Percentiles rank a stretch among this genome's conserved stretches.
Conservation (phyloP, 2,113 vertebrate species). For the Neomonachus schauinslandi region DNA sequence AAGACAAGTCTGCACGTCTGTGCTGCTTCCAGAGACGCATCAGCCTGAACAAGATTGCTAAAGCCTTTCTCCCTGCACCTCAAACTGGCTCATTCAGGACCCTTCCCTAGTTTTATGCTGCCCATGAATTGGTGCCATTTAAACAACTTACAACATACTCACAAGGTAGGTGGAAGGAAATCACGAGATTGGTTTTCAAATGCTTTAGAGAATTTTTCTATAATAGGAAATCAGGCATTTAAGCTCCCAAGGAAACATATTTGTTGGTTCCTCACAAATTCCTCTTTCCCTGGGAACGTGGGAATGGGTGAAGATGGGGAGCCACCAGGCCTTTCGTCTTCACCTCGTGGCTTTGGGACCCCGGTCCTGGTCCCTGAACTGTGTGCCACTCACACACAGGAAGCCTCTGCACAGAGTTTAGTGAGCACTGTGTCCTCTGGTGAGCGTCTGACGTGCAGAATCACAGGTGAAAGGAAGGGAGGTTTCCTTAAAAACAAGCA, state of each 20-base stretch:
- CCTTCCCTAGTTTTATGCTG: neutral
- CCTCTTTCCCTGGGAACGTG: neutral
- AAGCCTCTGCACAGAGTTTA: rapidly evolving
- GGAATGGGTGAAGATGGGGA: rapidly evolving
- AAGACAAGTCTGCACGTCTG: rapidly evolving
- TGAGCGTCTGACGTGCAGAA: neutral
- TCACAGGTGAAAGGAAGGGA: neutral
- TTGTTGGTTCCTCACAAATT: neutral
- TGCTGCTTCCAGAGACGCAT: too few relatives aligned
- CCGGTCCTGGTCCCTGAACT: neutral
- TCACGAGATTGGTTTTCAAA: neutral
- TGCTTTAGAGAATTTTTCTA: neutral
- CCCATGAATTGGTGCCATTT: neutral
- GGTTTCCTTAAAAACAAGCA: neutral
- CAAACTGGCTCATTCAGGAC: too few relatives aligned
- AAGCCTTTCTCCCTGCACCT: too few relatives aligned
- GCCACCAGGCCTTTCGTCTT: too few relatives aligned
- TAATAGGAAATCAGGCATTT: neutral
- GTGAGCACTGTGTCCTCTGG: neutral
- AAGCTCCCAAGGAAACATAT: neutral
- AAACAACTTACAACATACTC: neutral
- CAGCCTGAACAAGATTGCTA: rapidly evolving
- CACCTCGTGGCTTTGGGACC: rapidly evolving
- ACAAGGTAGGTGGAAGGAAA: neutral
- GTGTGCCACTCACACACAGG: rapidly evolving